Conservation (phyloP, 2,888 invertebrate species). For the Pterostichus niger region DNA sequence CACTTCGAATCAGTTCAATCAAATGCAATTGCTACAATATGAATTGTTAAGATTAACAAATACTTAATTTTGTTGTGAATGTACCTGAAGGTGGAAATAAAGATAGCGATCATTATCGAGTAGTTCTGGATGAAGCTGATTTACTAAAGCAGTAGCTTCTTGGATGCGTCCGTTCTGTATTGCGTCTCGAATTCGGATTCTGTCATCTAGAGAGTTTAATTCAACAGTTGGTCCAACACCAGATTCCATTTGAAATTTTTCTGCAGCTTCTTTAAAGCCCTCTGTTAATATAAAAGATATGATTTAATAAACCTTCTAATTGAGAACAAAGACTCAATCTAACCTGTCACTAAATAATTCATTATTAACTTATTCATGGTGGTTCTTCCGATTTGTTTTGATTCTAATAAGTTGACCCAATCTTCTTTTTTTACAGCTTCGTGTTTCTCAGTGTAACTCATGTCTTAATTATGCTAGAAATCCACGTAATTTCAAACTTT, state of each 20-base stretch:
- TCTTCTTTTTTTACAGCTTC: slow-evolving; percentile 83
- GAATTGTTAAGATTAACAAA: not conserved
- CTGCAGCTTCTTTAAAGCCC: slow-evolving; percentile 97
- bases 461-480: slow-evolving; percentile 70
- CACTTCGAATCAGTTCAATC: slow-evolving; percentile 91
- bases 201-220: slow-evolving; percentile 91
- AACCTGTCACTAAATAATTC: slow-evolving; percentile 98
- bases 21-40: slow-evolving; percentile 89
- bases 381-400: slow-evolving; percentile 90
- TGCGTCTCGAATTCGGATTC: slow-evolving; percentile 95
- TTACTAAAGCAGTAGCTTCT: slow-evolving; percentile 95
- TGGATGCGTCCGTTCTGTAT: slow-evolving; percentile 95
- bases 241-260: slow-evolving; percentile 97
- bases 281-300: slow-evolving; percentile 78
- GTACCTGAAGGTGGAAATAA: slow-evolving; percentile 95
- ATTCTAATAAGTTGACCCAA: slow-evolving; percentile 86
- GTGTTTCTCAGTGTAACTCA: slow-evolving; percentile 79
- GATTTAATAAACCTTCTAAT: slow-evolving; percentile 17
- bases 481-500: slow-evolving; percentile 25
- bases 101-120: slow-evolving; percentile 96
- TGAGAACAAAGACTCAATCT: slow-evolving; percentile 68
- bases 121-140: slow-evolving; percentile 95
- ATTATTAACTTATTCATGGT: slow-evolving; percentile 98
- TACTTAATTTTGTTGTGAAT: slow-evolving; percentile 72
- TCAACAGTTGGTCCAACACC: slow-evolving; percentile 90